Base-by-base conservation (phyloP, 2,888 invertebrate genomes). In the Gymnoscelis rufifasciata region DNA sequence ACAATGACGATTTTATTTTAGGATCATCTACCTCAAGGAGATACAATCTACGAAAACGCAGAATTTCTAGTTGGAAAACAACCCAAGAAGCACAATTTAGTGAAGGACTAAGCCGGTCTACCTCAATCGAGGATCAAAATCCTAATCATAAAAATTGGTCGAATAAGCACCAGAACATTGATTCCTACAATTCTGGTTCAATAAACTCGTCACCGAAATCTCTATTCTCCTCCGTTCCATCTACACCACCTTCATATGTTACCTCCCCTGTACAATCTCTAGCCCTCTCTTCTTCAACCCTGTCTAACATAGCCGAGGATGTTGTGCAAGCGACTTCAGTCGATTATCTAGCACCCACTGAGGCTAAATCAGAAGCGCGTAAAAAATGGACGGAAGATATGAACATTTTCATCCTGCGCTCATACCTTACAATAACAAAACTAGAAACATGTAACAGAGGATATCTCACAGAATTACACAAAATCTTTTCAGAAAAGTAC, bases 401-500 rank as follows among this genome's bases (percentile, higher is more conserved):
- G 48, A 49, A 49, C 26, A 24, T 14, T 7, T 49, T 43, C 10
- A 44, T 44, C 37, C 23, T 39, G 36, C 47, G 47, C 26, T 7
- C 26, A 26, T 26, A 26, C 8, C 8, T 26, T 26, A 7, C 8
- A 26, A 2, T 26, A 7, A 26, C 26, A 7, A 26, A 26, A 26
- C 8, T 26, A 7, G 26, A 26, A 26, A 26, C n/a, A n/a, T n/a
- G 6, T 2, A 8, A 26, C 4, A 7, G 7, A 26, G 8, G 8
- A 7, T 49, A 49, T n/a, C n/a, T 49, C 10, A 31, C 27, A 8
- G 41, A 41, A 2, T 11, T 49, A 12, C 45, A 49, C 15, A 14
- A 1, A 1, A 27, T 23, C 12, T 49, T 49, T 30, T 15, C 8
- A 1, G 15, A 44, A 15, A 13, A 37, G 28, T 37, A 36, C 28